These are phyloP conservation scores for Aporophyla lueneburgensis DNA, from an alignment of 2,888 invertebrate genomes.

Conservation along the genomic window DNA sequence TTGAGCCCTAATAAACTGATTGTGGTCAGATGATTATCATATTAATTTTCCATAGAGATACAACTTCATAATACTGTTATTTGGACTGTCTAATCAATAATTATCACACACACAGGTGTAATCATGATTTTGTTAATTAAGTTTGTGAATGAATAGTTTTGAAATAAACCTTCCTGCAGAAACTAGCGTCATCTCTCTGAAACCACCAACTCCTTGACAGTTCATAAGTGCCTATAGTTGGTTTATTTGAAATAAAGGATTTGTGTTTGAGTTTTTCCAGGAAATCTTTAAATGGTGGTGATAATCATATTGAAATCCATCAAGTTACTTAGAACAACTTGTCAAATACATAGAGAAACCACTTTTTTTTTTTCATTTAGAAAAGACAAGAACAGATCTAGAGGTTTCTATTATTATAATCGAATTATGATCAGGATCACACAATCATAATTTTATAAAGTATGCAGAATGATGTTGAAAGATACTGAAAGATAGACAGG, in stretches of 20 bases:
- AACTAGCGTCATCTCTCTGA: no score
- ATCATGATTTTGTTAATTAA: background rate
- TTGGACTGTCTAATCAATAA: background rate
- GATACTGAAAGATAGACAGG: no score
- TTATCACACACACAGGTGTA: background rate
- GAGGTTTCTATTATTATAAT: no score
- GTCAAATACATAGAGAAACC: background rate
- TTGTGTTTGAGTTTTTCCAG: no score
- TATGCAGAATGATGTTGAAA: background rate
- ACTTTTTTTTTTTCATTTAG: background rate
- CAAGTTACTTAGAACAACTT: background rate
- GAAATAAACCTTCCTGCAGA: background rate
- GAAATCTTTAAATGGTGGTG: background rate
- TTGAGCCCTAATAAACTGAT: slow-evolving; percentile 13
- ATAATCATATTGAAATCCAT: background rate
- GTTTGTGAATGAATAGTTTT: background rate
- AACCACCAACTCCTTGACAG: no score
- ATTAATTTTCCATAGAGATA: background rate
- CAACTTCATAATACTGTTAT: background rate
- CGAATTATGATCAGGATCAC: no score
- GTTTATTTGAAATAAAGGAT: no score
- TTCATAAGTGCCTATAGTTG: no score
- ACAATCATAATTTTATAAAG: background rate
- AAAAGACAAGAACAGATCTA: background rate
- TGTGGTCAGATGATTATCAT: background rate